Evolutionary conservation across 2,888 invertebrate genomes (phyloP).

Genomic region (Flabesymbios commensalis): DNA sequence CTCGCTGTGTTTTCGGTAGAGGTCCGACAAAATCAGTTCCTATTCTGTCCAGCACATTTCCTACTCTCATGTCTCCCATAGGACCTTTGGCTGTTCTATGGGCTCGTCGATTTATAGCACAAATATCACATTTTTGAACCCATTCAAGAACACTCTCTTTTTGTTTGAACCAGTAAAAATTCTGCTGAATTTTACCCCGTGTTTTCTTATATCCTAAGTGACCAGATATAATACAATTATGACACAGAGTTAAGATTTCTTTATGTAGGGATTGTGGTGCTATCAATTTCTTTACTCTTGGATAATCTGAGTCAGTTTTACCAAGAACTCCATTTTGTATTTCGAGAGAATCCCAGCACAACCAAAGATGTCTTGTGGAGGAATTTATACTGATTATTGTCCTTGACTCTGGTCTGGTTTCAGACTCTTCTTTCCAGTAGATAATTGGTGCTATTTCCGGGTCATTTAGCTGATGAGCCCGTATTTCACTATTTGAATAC

Average conservation of each 20-base stretch:
- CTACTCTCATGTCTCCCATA: not conserved
- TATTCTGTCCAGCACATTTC: conserved; percentile 17
- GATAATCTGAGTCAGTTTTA: no score
- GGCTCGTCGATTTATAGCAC: not conserved
- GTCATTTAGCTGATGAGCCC: no score
- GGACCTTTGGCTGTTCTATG: not conserved
- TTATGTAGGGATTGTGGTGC: not conserved
- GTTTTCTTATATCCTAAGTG: conserved; percentile 7
- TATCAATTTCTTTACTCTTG: no score
- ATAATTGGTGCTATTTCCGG: no score
- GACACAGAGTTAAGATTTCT: not conserved
- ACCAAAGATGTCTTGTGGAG: no score
- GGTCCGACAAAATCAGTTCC: conserved; percentile 36
- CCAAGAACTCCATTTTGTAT: no score
- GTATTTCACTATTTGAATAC: no score
- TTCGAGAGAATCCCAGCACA: no score
- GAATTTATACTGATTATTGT: no score
- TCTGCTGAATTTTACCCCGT: not conserved
- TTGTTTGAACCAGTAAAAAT: conserved; percentile 1
- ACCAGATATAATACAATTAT: not conserved
- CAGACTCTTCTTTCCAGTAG: no score
- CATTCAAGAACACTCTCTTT: not conserved
- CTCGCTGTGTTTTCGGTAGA: conserved; percentile 24
- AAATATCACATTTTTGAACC: not conserved
- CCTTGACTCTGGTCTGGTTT: no score